Evolutionary conservation across 2,888 invertebrate species (phyloP).

Genomic region (Apotomis betuletana): DNA sequence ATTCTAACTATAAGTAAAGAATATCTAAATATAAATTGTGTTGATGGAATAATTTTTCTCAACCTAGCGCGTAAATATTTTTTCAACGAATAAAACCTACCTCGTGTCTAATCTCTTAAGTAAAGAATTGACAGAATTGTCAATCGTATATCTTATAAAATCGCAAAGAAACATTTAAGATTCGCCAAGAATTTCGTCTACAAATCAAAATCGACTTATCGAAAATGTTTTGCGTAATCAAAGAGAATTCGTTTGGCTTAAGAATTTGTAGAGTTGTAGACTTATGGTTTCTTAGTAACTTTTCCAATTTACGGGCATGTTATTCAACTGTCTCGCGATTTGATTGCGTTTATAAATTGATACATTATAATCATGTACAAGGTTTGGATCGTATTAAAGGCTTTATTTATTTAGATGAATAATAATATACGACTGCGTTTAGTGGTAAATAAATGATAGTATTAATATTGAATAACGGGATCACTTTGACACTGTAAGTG

Average conservation of each 20-base stretch:
- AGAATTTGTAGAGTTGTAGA: constrained; percentile 19
- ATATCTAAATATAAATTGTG: neutral
- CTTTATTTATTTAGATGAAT: no score
- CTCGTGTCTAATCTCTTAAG: neutral
- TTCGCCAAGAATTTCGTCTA: constrained; percentile 2
- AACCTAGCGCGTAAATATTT: no score
- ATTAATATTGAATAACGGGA: no score
- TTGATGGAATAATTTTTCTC: neutral
- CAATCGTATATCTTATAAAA: neutral
- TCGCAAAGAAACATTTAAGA: neutral
- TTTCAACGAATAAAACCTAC: no score
- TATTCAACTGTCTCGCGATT: constrained; percentile 12
- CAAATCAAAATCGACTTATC: constrained; percentile 13
- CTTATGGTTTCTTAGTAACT: constrained; percentile 29
- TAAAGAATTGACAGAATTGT: neutral
- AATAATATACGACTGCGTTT: no score
- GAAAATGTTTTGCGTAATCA: constrained; percentile 22
- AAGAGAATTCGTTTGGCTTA: constrained; percentile 29
- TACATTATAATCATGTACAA: neutral
- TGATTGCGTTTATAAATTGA: constrained; percentile 1
- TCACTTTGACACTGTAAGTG: no score
- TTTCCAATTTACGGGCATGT: constrained; percentile 27
- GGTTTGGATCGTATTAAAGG: no score
- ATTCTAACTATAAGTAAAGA: neutral
- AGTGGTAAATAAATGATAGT: no score